phyloP scores from a whole-genome alignment of 2,113 vertebrate species.

The Megaleporinus macrocephalus region DNA sequence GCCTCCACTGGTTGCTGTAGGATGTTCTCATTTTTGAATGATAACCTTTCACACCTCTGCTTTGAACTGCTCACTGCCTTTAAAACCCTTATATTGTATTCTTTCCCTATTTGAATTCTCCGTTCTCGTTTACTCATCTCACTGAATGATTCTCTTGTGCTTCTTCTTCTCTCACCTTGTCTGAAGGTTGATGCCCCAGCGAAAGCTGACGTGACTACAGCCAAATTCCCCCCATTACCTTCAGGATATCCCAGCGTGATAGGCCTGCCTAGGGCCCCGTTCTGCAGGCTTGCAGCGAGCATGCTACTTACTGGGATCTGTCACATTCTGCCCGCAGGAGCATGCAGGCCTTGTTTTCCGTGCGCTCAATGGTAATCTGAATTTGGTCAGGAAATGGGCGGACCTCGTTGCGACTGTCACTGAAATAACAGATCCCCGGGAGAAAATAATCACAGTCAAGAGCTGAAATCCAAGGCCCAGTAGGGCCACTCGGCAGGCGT shows the following conservation, averaged over 20 bases:
- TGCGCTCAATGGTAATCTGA: slow-evolving; percentile 45
- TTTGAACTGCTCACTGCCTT: slow-evolving; percentile 36
- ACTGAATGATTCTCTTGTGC: neutral
- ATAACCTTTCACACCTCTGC: slow-evolving; percentile 15
- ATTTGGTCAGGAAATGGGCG: slow-evolving; percentile 49
- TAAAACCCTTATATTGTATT: neutral
- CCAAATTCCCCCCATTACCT: slow-evolving; percentile 37
- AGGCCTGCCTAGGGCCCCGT: neutral
- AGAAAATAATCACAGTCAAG: slow-evolving; percentile 35
- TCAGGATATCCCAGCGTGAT: slow-evolving; percentile 44
- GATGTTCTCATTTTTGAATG: slow-evolving; percentile 22
- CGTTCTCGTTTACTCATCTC: neutral
- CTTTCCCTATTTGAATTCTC: neutral
- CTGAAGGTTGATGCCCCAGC: neutral
- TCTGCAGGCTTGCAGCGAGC: slow-evolving; percentile 26
- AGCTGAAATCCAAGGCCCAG: slow-evolving; percentile 1
- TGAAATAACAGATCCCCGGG: slow-evolving; percentile 46
- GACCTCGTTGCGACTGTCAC: slow-evolving; percentile 36
- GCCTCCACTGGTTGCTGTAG: neutral
- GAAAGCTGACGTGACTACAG: slow-evolving; percentile 27
- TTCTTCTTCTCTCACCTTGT: neutral
- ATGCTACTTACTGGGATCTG: slow-evolving; percentile 28
- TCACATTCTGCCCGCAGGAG: slow-evolving; percentile 37
- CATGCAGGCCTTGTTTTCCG: slow-evolving; percentile 47
- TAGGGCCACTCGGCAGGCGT: neutral